A percentile compares a stretch with the other conserved stretches of the same genome.
Evolutionary conservation across 2,797 vertebrate species (phyloP).

Genomic region (Amniataba percoides): DNA sequence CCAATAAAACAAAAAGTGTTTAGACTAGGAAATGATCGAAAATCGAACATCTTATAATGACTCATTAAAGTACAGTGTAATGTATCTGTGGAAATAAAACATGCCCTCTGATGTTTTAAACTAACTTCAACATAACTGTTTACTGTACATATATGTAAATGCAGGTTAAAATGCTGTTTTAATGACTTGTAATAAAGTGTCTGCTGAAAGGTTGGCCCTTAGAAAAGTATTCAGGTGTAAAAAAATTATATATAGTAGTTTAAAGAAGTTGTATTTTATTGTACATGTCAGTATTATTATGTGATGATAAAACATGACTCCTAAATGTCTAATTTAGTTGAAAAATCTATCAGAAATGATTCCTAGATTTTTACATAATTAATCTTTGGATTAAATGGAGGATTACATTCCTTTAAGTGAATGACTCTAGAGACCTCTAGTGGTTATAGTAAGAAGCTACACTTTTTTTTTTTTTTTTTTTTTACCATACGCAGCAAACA

Average conservation of each 20-base stretch:
- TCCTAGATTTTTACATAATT: background rate
- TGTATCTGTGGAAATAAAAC: background rate
- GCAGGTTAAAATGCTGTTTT: background rate
- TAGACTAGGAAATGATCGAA: background rate
- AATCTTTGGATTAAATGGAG: no score
- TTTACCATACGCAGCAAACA: no score
- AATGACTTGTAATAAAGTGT: background rate
- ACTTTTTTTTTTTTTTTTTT: background rate
- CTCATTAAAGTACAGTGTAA: background rate
- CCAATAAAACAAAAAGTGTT: background rate
- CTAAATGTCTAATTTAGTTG: background rate
- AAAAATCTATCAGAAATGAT: background rate
- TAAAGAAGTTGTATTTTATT: background rate
- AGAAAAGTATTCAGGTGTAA: background rate
- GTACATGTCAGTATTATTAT: background rate
- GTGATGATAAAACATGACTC: no score
- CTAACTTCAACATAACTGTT: background rate
- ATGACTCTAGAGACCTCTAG: slow-evolving; percentile 19
- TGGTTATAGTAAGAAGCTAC: slow-evolving; percentile 32
- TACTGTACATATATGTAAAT: background rate
- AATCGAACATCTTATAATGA: background rate
- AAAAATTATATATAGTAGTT: background rate
- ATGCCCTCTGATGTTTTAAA: background rate
- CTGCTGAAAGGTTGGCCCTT: background rate
- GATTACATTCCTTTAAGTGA: no score